These are phyloP conservation scores for Dufourea novaeangliae DNA, from an alignment of 1,140 invertebrate species.

Conservation along the genomic window DNA sequence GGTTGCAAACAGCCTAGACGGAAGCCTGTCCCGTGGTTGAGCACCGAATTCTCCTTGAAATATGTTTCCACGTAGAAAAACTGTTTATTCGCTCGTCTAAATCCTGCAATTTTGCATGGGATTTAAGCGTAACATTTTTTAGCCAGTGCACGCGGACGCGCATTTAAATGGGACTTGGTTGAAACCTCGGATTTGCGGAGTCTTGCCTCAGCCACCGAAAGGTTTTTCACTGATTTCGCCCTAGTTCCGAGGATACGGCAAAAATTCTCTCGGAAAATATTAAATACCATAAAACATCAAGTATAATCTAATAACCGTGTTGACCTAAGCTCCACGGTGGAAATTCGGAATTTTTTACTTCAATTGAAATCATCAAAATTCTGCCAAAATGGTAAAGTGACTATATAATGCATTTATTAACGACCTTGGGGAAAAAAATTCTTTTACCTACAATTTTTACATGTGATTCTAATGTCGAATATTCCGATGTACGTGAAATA, in stretches of 20 bases:
- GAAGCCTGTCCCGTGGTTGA: background rate
- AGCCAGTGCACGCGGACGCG: background rate
- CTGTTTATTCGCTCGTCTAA: constrained; percentile 25
- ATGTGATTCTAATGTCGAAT: background rate
- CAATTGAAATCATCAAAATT: no score
- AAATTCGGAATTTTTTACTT: no score
- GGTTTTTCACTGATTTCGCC: no score
- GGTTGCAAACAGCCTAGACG: background rate
- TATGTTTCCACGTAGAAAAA: background rate
- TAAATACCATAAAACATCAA: no score
- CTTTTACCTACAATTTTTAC: background rate
- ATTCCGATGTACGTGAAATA: background rate
- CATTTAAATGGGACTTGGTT: background rate
- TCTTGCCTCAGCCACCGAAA: no score
- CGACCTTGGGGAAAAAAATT: no score
- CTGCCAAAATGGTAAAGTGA: no score
- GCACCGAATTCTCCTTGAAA: constrained; percentile 20
- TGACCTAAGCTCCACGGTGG: no score
- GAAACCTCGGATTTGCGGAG: background rate
- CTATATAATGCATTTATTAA: no score
- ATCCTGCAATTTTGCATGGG: constrained; percentile 11
- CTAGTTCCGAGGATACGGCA: no score
- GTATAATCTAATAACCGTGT: no score
- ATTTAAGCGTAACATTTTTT: constrained; percentile 8
- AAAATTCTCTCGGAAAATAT: no score